Conservation (phyloP, 1,140 invertebrate genomes). For the Brachionus rubens region DNA sequence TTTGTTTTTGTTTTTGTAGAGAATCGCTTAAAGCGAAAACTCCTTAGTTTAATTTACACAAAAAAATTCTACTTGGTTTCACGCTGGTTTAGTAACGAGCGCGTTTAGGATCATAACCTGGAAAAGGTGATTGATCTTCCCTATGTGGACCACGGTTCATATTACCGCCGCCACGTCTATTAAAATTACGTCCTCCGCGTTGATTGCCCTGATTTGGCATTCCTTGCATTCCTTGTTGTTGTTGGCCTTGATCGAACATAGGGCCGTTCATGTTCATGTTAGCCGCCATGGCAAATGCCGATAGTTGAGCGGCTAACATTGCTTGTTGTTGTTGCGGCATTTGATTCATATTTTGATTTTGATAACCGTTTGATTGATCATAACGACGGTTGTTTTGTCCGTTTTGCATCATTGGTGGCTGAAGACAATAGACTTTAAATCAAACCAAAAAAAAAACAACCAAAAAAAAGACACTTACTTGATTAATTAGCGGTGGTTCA, state of each 20-base stretch:
- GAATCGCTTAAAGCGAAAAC: too few species aligned
- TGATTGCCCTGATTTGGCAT: constrained; percentile 12
- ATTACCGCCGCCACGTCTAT: not conserved
- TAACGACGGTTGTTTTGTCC: not conserved
- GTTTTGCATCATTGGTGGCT: constrained; percentile 26
- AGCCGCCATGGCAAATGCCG: constrained; percentile 37
- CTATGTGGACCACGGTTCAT: not conserved
- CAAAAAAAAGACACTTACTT: not conserved
- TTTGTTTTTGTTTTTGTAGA: too few species aligned
- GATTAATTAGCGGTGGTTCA: constrained; percentile 10
- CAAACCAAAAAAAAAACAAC: not conserved
- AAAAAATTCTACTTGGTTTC: constrained; percentile 5
- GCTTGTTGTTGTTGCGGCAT: constrained; percentile 37
- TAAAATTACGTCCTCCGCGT: constrained; percentile 23
- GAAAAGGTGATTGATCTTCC: constrained; percentile 11
- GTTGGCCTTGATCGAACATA: constrained; percentile 11
- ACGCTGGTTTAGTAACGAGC: constrained; percentile 22
- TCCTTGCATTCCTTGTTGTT: not conserved
- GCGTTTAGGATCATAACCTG: constrained; percentile 4
- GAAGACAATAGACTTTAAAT: not conserved
- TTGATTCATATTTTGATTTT: constrained; percentile 18
- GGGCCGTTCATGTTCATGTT: constrained; percentile 12
- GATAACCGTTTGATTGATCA: not conserved
- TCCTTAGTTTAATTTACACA: not conserved
- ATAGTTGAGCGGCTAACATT: constrained; percentile 35